A percentile compares a stretch with the other conserved stretches of the same genome.
Conservation (phyloP, 2,888 invertebrate genomes). For the Gymnosoma rotundatum region DNA sequence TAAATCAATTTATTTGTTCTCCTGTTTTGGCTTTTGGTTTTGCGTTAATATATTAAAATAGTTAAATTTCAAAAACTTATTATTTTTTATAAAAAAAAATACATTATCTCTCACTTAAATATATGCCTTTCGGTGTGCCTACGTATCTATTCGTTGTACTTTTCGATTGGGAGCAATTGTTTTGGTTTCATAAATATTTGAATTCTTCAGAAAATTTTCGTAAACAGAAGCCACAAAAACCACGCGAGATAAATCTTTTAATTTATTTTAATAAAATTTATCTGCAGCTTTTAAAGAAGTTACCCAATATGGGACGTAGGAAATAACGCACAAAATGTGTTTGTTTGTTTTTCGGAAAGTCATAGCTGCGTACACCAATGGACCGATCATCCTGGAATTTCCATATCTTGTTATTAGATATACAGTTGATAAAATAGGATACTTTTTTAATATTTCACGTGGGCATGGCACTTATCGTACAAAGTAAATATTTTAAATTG, state of each 20-base stretch:
- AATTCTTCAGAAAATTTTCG: conserved; percentile 59
- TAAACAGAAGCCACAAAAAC: conserved; percentile 56
- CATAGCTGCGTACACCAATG: too few species aligned
- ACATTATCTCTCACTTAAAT: background rate
- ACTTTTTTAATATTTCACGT: too few species aligned
- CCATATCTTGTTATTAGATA: too few species aligned
- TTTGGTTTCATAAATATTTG: background rate
- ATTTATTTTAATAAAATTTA: conserved; percentile 54
- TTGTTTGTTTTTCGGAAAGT: background rate
- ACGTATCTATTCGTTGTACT: background rate
- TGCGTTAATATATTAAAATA: too few species aligned
- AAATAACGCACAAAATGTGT: background rate
- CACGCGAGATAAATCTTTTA: conserved; percentile 41
- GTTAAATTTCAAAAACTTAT: too few species aligned
- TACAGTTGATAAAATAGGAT: too few species aligned
- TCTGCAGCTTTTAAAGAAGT: conserved; percentile 17
- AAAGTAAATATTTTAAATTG: too few species aligned
- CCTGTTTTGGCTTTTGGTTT: too few species aligned
- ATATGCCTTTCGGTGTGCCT: background rate
- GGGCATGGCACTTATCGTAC: too few species aligned
- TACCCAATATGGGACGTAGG: background rate
- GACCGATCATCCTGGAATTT: too few species aligned
- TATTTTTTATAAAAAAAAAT: background rate
- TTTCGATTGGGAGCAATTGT: background rate
- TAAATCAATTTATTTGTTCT: too few species aligned